Base-by-base conservation (phyloP, 2,113 vertebrate species). In the Dolichotis patagonum region DNA sequence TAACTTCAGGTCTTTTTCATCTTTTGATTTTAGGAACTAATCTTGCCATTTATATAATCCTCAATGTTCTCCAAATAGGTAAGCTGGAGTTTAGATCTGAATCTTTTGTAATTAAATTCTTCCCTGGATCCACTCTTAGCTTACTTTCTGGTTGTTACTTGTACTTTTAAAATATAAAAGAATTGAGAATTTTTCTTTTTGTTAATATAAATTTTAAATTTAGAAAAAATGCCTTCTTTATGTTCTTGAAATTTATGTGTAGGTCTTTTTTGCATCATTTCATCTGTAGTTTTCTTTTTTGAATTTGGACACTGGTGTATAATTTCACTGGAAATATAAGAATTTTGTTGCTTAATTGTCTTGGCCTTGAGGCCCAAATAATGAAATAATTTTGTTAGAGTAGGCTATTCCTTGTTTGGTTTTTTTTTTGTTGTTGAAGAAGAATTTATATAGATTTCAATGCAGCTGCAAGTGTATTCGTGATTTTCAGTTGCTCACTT, bases 401-500 rank as follows among this genome's bases (percentile, higher is more conserved):
- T 96, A 95, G 96, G 96, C 87, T 98, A 49, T 98, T 98, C 81
- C 92, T 96, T 98, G 89, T 86, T 98, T 98, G n/a, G n/a, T 95
- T 96, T 98, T 98, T 98, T n/a, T n/a, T n/a, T n/a, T n/a, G n/a
- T n/a, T n/a, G n/a, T n/a, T n/a, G n/a, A n/a, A n/a, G 98, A 98
- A 97, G 95, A 97, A 97, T 98, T 98, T 98, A 95, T 98, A 97
- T 98, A 98, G 97, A 98, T 98, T 98, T 96, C 98, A 98, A 98
- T 98, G 98, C 98, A 98, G 97, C 98, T 98, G 98, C 96, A 97
- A 98, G 96, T 97, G 89, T 98, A 97, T 97, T 98, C 98, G 97
- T 98, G 95, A 98, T 98, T 98, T 98, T 98, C 97, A 98, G 89
- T 98, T 98, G 98, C 96, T 98, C 98, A 95, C 98, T 98, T 98